Evolutionary conservation across 1,140 invertebrate species (phyloP).

Genomic region (Drosophila sproati): DNA sequence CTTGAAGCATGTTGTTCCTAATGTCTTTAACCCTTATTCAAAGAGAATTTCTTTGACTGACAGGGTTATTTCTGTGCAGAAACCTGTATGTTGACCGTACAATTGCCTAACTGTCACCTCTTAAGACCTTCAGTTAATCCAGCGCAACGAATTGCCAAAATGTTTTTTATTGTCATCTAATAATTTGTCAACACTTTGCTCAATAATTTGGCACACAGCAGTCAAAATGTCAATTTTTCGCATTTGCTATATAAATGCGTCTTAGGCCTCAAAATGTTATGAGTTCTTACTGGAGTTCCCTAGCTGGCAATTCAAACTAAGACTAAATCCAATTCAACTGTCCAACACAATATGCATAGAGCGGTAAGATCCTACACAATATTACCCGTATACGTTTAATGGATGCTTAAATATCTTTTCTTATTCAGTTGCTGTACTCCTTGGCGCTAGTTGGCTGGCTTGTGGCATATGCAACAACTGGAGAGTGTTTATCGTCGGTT

Average conservation of each 20-base stretch:
- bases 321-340: conserved; percentile 67
- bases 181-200: conserved; percentile 16
- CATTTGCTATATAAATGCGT: conserved; percentile 62
- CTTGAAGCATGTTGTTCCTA: background rate
- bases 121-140: conserved; percentile 45
- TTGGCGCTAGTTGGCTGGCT: conserved; percentile 46
- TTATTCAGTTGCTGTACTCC: conserved; percentile 56
- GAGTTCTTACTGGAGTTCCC: conserved; percentile 80
- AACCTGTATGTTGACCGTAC: conserved; percentile 7
- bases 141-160: conserved; percentile 32
- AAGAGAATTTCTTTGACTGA: no score
- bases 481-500: background rate
- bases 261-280: conserved; percentile 45
- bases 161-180: conserved; percentile 35
- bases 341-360: conserved; percentile 52
- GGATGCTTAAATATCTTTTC: background rate
- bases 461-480: conserved; percentile 18
- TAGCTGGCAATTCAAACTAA: conserved; percentile 76
- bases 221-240: conserved; percentile 52
- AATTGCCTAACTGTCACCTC: background rate
- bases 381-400: background rate
- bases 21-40: background rate
- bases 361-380: conserved; percentile 23
- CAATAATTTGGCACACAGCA: conserved; percentile 40
- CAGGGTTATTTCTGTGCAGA: background rate